A percentile compares a stretch with the other conserved stretches of the same genome.
These are phyloP conservation scores for Limnephilus rhombicus DNA, from an alignment of 2,888 invertebrate species.

Conservation along the genomic window DNA sequence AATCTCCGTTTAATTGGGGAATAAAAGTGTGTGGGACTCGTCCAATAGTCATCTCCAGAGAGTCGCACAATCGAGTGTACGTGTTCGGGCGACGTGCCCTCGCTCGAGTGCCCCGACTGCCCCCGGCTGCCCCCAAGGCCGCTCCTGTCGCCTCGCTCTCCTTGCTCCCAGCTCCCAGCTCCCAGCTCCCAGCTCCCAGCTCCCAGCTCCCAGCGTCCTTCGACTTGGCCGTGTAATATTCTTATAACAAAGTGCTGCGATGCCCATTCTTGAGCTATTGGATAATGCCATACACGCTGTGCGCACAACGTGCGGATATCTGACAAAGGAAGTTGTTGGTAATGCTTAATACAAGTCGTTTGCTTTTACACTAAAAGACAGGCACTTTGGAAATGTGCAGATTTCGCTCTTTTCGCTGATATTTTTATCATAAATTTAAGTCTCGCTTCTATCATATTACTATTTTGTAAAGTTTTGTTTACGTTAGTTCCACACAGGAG, in stretches of 20 bases:
- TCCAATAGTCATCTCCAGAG: conserved; percentile 30
- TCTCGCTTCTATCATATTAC: not conserved
- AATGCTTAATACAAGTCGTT: not conserved
- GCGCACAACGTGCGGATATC: not conserved
- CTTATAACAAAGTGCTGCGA: conserved; percentile 38
- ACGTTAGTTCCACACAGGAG: no score
- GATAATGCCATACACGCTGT: conserved; percentile 13
- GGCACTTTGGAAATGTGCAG: not conserved
- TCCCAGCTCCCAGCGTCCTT: not conserved
- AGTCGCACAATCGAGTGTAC: conserved; percentile 6
- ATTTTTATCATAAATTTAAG: not conserved
- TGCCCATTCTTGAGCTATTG: conserved; percentile 43
- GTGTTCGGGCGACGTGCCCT: not conserved
- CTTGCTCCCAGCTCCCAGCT: no score
- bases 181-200: no score
- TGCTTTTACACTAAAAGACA: not conserved
- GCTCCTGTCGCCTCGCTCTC: not conserved
- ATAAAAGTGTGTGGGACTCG: not conserved
- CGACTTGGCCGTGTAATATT: not conserved
- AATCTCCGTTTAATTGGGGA: conserved; percentile 1
- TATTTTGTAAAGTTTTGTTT: no score
- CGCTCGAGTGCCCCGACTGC: not conserved
- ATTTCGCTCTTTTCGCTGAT: not conserved
- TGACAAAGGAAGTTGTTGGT: not conserved
- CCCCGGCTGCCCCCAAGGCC: not conserved